phyloP scores from a whole-genome alignment of 1,140 invertebrate species.

The Lepidostoma basale region DNA sequence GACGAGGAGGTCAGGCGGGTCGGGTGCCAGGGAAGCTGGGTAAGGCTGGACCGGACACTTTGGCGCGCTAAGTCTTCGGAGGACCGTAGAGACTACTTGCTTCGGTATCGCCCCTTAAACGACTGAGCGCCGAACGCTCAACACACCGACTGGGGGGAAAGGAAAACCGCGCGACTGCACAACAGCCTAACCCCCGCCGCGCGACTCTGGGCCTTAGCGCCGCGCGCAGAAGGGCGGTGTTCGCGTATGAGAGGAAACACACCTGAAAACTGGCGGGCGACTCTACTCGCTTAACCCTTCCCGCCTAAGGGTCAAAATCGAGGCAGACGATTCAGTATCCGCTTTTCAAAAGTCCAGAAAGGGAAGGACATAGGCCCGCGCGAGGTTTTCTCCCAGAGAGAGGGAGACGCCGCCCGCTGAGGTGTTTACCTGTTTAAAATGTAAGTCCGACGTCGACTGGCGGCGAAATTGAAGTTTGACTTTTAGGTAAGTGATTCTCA shows the following conservation, averaged over 20 bases:
- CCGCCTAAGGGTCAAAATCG: constrained; percentile 26
- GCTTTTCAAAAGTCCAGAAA: constrained; percentile 22
- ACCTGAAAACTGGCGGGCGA: constrained; percentile 25
- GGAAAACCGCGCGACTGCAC: neutral
- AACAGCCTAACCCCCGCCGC: constrained; percentile 10
- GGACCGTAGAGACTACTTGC: constrained; percentile 20
- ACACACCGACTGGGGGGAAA: constrained; percentile 21
- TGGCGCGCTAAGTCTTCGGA: constrained; percentile 13
- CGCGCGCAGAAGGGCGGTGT: neutral
- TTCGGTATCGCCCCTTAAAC: constrained; percentile 24
- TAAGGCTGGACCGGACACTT: constrained; percentile 20
- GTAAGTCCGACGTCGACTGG: constrained; percentile 27
- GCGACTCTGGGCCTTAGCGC: neutral
- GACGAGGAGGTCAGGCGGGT: neutral
- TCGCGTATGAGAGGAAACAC: neutral
- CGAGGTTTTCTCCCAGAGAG: neutral
- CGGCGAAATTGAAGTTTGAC: constrained; percentile 36
- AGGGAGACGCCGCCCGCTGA: constrained; percentile 11
- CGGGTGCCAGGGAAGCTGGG: constrained; percentile 11
- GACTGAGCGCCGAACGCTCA: constrained; percentile 23
- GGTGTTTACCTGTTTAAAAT: constrained; percentile 38
- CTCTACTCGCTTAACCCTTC: constrained; percentile 20
- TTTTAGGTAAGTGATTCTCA: constrained; percentile 34
- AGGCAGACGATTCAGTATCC: constrained; percentile 23
- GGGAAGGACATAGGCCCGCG: constrained; percentile 11